Evolutionary conservation across 2,113 vertebrate species (phyloP).

Genomic region (Blennius ocellaris): DNA sequence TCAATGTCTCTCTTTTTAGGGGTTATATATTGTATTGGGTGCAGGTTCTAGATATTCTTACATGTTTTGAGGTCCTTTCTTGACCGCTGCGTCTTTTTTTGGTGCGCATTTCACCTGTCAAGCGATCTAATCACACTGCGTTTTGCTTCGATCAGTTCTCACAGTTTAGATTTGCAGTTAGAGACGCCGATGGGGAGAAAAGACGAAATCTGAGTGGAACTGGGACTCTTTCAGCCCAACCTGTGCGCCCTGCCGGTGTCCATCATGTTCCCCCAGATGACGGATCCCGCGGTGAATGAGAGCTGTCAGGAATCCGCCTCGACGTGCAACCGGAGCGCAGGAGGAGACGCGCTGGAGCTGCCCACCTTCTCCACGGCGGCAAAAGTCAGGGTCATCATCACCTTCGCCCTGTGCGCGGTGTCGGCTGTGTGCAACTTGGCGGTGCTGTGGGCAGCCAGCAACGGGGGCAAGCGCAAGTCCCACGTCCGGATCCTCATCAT

Average conservation of each 20-base stretch:
- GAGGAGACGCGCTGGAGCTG: constrained; percentile 72
- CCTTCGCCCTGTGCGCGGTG: constrained; percentile 83
- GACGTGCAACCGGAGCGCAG: constrained; percentile 59
- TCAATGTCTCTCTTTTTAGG: no score
- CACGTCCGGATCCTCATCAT: constrained; percentile 87
- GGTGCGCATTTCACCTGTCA: no score
- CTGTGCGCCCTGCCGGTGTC: neutral
- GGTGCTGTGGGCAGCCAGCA: constrained; percentile 82
- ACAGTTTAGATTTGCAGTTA: constrained; percentile 13
- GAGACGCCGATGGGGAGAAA: constrained; percentile 6
- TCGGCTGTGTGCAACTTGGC: constrained; percentile 84
- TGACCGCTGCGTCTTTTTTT: no score
- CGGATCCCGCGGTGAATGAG: constrained; percentile 57
- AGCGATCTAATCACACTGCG: no score
- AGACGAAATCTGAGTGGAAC: neutral
- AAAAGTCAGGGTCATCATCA: constrained; percentile 86
- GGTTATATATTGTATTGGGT: no score
- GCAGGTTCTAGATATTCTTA: no score
- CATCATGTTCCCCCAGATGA: constrained; percentile 71
- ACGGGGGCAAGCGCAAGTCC: constrained; percentile 80
- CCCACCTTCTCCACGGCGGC: constrained; percentile 89
- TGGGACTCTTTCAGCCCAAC: neutral
- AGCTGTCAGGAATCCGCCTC: constrained; percentile 62
- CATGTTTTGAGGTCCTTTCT: no score
- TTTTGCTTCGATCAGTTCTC: neutral